Conservation (phyloP, 2,113 vertebrate genomes). For the Aptenodytes forsteri region DNA sequence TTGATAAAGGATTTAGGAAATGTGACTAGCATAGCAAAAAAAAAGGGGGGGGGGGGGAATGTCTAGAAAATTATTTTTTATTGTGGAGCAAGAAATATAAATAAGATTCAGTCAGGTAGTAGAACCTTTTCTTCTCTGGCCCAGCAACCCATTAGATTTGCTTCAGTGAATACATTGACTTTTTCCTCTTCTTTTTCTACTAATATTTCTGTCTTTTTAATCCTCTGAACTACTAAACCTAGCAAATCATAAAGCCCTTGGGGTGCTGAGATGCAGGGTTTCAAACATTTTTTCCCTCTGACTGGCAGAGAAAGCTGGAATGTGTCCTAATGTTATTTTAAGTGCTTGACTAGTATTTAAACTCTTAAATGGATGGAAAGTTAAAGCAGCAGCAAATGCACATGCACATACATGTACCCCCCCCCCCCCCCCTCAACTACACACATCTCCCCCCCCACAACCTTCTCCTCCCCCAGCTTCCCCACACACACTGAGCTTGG, state of each 20-base stretch:
- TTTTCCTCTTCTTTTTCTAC: conserved; percentile 59
- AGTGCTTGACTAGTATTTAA: conserved; percentile 76
- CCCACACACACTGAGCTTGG: conserved; percentile 40
- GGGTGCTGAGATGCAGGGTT: conserved; percentile 72
- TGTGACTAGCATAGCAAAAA: conserved; percentile 82
- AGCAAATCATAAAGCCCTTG: conserved; percentile 77
- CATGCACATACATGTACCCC: conserved; percentile 19
- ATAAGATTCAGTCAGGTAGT: conserved; percentile 76
- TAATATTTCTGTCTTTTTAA: conserved; percentile 81
- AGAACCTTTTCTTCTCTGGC: conserved; percentile 67
- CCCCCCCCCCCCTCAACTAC: no score
- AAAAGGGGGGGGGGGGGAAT: background rate
- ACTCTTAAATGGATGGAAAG: conserved; percentile 70
- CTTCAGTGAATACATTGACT: conserved; percentile 71
- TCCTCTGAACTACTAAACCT: conserved; percentile 75
- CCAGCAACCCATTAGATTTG: conserved; percentile 74
- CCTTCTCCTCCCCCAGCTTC: background rate
- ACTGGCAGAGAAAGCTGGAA: conserved; percentile 77
- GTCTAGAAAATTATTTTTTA: conserved; percentile 76
- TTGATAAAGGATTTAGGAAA: conserved; percentile 81
- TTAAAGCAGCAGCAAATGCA: conserved; percentile 48
- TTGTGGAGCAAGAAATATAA: conserved; percentile 76
- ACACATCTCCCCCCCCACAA: no score
- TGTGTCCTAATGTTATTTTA: conserved; percentile 78
- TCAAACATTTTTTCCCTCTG: conserved; percentile 62